Percentiles rank a stretch among this genome's conserved stretches.
Conservation (phyloP, 2,888 invertebrate genomes). For the Agrilus mali region DNA sequence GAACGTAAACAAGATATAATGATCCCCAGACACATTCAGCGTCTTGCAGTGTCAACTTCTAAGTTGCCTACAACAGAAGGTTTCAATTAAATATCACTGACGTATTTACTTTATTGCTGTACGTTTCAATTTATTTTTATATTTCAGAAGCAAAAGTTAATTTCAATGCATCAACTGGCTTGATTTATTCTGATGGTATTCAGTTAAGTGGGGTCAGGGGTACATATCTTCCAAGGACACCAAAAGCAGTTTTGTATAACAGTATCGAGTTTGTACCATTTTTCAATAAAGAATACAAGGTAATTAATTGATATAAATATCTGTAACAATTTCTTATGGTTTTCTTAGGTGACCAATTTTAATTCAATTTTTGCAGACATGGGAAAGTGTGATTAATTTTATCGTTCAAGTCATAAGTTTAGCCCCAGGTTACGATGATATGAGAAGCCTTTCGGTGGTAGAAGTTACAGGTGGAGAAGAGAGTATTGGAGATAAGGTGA, state of each 20-base stretch:
- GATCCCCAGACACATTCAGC: constrained; percentile 51
- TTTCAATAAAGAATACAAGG: constrained; percentile 6
- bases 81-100: not conserved
- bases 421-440: constrained; percentile 21
- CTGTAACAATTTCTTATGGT: no score
- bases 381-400: constrained; percentile 25
- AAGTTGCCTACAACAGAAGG: constrained; percentile 21
- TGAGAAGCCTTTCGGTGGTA: constrained; percentile 23
- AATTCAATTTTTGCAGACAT: constrained; percentile 18
- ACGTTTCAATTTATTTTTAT: not conserved
- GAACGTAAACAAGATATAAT: constrained; percentile 55
- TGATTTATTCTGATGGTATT: constrained; percentile 24
- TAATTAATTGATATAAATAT: no score
- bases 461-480: constrained; percentile 24
- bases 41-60: constrained; percentile 32
- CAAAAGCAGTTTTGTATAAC: constrained; percentile 21
- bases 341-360: constrained; percentile 2
- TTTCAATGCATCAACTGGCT: constrained; percentile 26
- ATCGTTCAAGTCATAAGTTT: constrained; percentile 24
- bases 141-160: constrained; percentile 20
- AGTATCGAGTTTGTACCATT: constrained; percentile 25
- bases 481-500: constrained; percentile 19
- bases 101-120: constrained; percentile 1
- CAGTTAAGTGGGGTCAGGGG: constrained; percentile 25
- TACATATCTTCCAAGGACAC: constrained; percentile 17